A percentile compares a stretch with the other conserved stretches of the same genome.
Conservation (phyloP, 2,888 invertebrate genomes). For the Hirtodrosophila trivittata region DNA sequence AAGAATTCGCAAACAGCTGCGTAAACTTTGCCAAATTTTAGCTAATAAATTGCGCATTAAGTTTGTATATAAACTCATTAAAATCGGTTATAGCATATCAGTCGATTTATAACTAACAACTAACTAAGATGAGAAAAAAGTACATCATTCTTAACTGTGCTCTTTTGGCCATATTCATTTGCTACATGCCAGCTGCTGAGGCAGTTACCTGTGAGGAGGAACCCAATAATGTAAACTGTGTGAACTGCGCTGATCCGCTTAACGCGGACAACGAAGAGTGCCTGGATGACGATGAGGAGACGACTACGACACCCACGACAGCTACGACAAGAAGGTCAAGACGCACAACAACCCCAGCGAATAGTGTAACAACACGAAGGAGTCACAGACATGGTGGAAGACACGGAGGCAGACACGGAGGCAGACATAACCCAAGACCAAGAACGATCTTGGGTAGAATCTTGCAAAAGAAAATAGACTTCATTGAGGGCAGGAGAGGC, state of each 20-base stretch:
- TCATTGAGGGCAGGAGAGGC: neutral
- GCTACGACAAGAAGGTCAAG: neutral
- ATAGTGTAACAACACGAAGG: too few species aligned
- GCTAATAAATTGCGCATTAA: constrained; percentile 14
- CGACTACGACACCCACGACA: neutral
- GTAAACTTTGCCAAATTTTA: too few species aligned
- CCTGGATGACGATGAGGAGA: constrained; percentile 1
- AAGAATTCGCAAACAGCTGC: neutral
- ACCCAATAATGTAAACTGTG: constrained; percentile 22
- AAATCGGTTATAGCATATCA: constrained; percentile 3
- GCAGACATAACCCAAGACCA: too few species aligned
- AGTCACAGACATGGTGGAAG: neutral
- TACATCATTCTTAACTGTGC: too few species aligned
- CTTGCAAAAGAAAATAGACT: constrained; percentile 27
- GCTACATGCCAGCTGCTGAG: constrained; percentile 5
- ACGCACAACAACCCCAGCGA: too few species aligned
- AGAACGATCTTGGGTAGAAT: constrained; percentile 12
- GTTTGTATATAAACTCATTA: neutral
- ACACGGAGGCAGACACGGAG: neutral
- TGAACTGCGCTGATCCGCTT: constrained; percentile 17
- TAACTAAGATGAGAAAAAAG: neutral
- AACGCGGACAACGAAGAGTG: constrained; percentile 15
- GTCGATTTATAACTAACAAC: constrained; percentile 4
- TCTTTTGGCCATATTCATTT: neutral
- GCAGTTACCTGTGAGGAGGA: constrained; percentile 26